Evolutionary conservation across 2,888 invertebrate species (phyloP), one percentile per base, ranked within the genome.

Genomic region (Bhutanitis thaidina): DNA sequence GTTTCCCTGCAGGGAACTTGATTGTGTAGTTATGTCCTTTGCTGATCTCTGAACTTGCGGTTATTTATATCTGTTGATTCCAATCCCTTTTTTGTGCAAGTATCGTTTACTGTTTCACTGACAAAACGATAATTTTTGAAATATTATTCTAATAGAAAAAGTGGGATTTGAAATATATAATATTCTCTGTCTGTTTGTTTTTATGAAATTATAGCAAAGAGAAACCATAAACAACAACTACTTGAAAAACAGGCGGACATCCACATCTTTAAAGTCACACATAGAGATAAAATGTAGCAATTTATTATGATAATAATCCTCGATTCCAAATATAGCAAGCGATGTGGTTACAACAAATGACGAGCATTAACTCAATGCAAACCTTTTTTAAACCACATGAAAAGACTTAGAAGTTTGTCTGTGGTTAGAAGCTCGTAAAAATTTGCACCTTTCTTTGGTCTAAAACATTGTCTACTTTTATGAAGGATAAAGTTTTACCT

Each of bases 401-500:
- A 66, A 69, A 76, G 71, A 73, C 64, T 70, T 74, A 68, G 68
- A 62, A 53, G 52, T 57, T 56, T 50, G 54, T 48, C 56, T 78
- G 81, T 58, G 79, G 80, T 75, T 52, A 45, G 12, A 45, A 20
- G 43, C 60, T 65, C 74, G 61, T 77, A 77, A 80, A 80, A 59
- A 57, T 56, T 60, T 58, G 64, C 79, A 82, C 77, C 77, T 80
- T 80, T 77, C 69, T 65, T 67, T 64, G 55, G 56, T 62, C 58
- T 67, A 60, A 62, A 72, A 72, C 66, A 73, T 80, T 79, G 74
- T 77, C 77, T 78, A 76, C 71, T 65, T 77, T 78, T 76, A 76
- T 71, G 69, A 58, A 56, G 61, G 65, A 67, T 71, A 52, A 67
- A 74, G 65, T 73, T 74, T 79, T 68, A 72, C 71, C 77, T 71